These are phyloP conservation scores for Toxotes chatareus DNA, from an alignment of 2,113 vertebrate species.

Conservation along the genomic window DNA sequence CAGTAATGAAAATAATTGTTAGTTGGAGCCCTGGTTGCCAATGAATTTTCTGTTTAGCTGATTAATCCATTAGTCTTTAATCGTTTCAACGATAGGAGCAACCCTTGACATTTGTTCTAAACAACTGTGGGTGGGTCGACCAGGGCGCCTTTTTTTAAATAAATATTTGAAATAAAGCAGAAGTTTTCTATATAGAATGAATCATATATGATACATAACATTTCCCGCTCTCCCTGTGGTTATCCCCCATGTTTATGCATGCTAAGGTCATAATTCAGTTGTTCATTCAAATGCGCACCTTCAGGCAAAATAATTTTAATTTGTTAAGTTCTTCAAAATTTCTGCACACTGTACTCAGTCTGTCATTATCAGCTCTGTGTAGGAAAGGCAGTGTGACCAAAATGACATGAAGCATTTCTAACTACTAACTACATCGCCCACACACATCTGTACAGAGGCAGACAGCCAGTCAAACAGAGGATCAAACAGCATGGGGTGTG, in stretches of 20 bases:
- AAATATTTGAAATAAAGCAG: background rate
- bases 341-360: constrained; percentile 10
- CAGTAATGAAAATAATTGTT: no score
- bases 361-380: constrained; percentile 5
- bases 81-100: background rate
- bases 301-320: background rate
- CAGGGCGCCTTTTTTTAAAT: background rate
- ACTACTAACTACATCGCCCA: background rate
- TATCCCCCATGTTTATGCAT: background rate
- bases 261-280: background rate
- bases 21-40: background rate
- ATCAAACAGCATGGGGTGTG: no score
- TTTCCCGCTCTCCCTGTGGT: background rate
- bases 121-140: background rate
- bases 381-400: background rate
- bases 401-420: background rate
- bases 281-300: background rate
- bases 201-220: no score
- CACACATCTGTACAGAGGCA: background rate
- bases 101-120: background rate
- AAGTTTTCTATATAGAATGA: background rate
- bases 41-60: background rate
- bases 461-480: no score
- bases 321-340: background rate
- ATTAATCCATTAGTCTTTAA: background rate